Conservation (phyloP, 2,888 invertebrate genomes). For the Mellilla xanthometata region DNA sequence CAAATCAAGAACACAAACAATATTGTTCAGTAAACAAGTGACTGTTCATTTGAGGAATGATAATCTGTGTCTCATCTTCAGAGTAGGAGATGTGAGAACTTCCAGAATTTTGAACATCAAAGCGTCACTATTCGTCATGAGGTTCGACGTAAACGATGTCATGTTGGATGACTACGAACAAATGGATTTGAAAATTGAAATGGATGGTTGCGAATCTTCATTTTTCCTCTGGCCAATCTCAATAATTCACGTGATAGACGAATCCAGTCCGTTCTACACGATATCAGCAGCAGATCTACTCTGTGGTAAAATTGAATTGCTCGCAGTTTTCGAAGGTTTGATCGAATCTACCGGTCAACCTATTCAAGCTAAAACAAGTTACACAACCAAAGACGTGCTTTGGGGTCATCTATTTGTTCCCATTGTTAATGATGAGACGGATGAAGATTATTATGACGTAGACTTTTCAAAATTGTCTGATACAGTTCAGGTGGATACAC, state of each 20-base stretch:
- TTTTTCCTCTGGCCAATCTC: constrained; percentile 99
- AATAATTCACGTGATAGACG: constrained; percentile 94
- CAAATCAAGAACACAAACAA: constrained; percentile 95
- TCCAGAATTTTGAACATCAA: constrained; percentile 97
- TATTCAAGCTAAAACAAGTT: constrained; percentile 92
- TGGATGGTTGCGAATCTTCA: constrained; percentile 94
- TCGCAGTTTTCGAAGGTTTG: constrained; percentile 94
- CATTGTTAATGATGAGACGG: constrained; percentile 88
- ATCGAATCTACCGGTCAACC: constrained; percentile 94
- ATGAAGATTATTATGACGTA: constrained; percentile 88
- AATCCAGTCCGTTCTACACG: constrained; percentile 92
- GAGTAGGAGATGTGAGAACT: constrained; percentile 97
- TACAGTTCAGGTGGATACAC: constrained; percentile 92
- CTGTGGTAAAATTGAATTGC: constrained; percentile 91
- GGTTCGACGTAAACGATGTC: constrained; percentile 90
- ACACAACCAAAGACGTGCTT: constrained; percentile 89
- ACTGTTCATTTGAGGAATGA: constrained; percentile 95
- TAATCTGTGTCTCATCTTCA: constrained; percentile 92
- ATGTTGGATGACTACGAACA: constrained; percentile 89
- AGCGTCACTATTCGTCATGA: constrained; percentile 92
- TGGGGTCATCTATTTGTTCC: constrained; percentile 95
- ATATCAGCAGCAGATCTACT: constrained; percentile 95
- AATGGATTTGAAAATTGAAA: constrained; percentile 87
- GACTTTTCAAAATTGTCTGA: constrained; percentile 94
- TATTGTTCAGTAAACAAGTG: constrained; percentile 95